A percentile compares a stretch with the other conserved stretches of the same genome.
Conservation (phyloP, 2,888 invertebrate species). For the Periphyllus acericola region DNA sequence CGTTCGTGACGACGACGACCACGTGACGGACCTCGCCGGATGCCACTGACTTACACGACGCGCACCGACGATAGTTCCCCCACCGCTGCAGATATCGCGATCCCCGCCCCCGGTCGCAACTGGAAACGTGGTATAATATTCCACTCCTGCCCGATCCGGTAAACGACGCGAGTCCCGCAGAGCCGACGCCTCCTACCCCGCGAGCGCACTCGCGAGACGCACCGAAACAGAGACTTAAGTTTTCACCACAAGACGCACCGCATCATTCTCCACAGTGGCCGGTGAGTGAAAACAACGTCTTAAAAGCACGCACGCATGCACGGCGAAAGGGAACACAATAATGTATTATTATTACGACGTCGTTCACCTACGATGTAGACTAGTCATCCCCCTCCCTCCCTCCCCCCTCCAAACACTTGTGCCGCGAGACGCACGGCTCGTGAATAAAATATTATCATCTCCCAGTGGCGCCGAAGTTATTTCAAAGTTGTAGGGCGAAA, state of each 20-base stretch:
- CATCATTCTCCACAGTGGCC: conserved; percentile 60
- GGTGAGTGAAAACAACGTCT: conserved; percentile 53
- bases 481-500: too few relatives aligned
- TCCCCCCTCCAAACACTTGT: too few relatives aligned
- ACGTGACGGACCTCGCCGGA: neutral
- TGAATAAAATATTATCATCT: too few relatives aligned
- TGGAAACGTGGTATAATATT: neutral
- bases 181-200: neutral
- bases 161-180: neutral
- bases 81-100: neutral
- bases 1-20: too few relatives aligned
- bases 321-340: neutral
- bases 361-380: neutral
- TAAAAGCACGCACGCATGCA: neutral
- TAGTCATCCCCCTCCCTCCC: neutral
- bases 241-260: conserved; percentile 47
- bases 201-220: neutral
- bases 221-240: conserved; percentile 3
- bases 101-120: neutral
- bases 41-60: neutral
- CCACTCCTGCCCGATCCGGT: neutral
- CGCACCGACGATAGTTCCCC: too few relatives aligned
- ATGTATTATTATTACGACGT: neutral
- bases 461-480: too few relatives aligned
- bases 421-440: too few relatives aligned